phyloP scores from a whole-genome alignment of 2,113 vertebrate genomes.

The Macroglossus sobrinus region DNA sequence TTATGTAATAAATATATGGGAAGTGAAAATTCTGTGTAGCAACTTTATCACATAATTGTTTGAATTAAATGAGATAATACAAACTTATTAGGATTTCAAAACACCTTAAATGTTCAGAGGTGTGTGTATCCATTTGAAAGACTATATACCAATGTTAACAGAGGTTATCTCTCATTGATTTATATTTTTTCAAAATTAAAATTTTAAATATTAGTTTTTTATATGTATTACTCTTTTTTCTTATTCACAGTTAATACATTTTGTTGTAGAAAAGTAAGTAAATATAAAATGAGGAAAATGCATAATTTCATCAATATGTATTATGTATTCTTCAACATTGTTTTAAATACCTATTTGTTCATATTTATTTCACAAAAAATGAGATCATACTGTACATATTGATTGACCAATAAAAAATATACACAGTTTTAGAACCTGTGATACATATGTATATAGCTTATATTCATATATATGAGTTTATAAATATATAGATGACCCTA shows the following conservation, averaged over 20 bases:
- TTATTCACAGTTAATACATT: not conserved
- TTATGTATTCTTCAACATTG: not conserved
- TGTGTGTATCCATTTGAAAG: not conserved
- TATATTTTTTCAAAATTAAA: not conserved
- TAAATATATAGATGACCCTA: not conserved
- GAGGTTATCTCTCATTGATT: not conserved
- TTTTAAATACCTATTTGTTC: not conserved
- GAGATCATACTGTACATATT: not conserved
- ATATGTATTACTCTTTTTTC: not conserved
- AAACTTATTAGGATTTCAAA: not conserved
- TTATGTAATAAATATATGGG: not conserved
- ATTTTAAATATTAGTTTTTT: not conserved
- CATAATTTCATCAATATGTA: not conserved
- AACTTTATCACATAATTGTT: not conserved
- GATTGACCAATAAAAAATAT: not conserved
- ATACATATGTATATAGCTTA: not conserved
- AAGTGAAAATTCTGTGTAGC: not conserved
- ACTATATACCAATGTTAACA: not conserved
- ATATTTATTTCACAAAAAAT: constrained; percentile 24
- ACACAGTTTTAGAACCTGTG: not conserved
- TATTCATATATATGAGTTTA: not conserved
- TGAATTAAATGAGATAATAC: not conserved
- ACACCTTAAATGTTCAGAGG: not conserved
- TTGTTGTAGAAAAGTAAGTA: not conserved
- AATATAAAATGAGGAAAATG: not conserved